Percentiles rank a stretch among this genome's conserved stretches.
Conservation (phyloP, 2,113 vertebrate species). For the Mirounga angustirostris region DNA sequence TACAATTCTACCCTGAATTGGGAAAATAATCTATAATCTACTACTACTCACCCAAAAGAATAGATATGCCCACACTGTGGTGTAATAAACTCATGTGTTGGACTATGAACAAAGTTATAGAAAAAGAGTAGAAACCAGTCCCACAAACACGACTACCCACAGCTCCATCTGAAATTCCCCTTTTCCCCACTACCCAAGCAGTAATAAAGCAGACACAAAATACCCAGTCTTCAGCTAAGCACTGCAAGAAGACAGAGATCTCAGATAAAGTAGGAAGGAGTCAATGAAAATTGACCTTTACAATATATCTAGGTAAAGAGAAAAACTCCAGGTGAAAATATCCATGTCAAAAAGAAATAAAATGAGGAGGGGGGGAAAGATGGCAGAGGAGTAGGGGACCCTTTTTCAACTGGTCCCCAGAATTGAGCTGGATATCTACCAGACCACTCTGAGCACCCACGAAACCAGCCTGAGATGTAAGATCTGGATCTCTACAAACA, state of each 20-base stretch:
- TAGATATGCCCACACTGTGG: background rate
- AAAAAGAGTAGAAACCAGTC: conserved; percentile 46
- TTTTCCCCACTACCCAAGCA: background rate
- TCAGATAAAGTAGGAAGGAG: background rate
- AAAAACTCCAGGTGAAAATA: background rate
- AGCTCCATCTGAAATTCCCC: conserved; percentile 13
- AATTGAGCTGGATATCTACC: too few relatives aligned
- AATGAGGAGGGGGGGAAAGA: background rate
- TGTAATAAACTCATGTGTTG: conserved; percentile 19
- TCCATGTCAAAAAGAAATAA: background rate
- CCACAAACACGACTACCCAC: background rate
- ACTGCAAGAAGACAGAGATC: background rate
- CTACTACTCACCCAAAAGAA: background rate
- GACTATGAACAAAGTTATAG: background rate
- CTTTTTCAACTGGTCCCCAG: too few relatives aligned
- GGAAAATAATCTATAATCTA: background rate
- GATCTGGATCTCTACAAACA: too few relatives aligned
- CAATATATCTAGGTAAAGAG: background rate
- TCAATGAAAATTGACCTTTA: background rate
- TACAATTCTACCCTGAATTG: background rate
- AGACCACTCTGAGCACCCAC: too few relatives aligned
- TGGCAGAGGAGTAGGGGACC: too few relatives aligned
- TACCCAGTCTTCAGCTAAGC: background rate
- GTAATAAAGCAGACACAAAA: background rate
- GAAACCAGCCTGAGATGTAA: too few relatives aligned